These are phyloP conservation scores for Parus major DNA, from an alignment of 2,113 vertebrate genomes.

Conservation along the genomic window DNA sequence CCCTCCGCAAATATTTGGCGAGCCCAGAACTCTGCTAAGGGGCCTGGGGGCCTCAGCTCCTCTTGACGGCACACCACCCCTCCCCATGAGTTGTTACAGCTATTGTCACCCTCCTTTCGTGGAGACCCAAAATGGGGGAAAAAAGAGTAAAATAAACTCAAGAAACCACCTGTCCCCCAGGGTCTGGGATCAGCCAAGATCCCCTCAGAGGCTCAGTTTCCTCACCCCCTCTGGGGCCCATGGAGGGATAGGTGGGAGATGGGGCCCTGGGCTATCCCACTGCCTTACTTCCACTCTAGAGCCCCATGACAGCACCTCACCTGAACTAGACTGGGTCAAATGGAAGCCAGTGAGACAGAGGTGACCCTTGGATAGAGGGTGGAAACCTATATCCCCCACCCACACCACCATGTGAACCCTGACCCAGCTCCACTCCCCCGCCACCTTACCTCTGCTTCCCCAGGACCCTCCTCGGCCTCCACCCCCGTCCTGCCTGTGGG, in stretches of 20 bases:
- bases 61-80: fast-evolving
- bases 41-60: neutral
- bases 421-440: neutral
- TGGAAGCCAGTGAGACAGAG: no score
- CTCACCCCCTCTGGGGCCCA: neutral
- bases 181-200: neutral
- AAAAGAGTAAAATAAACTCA: neutral
- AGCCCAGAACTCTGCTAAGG: neutral
- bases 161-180: no score
- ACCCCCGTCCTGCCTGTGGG: fast-evolving
- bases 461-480: neutral
- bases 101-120: fast-evolving
- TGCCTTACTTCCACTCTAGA: neutral
- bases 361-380: fast-evolving
- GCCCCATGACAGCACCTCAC: neutral
- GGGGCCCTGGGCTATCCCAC: neutral
- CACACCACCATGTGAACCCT: neutral
- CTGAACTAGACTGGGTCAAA: neutral
- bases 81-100: neutral
- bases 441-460: neutral
- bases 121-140: neutral
- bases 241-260: neutral
- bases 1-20: neutral
- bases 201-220: neutral
- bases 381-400: neutral